Evolutionary conservation across 2,888 invertebrate genomes (phyloP), one percentile per base, ranked within the genome.

Genomic region (Protula sp.): DNA sequence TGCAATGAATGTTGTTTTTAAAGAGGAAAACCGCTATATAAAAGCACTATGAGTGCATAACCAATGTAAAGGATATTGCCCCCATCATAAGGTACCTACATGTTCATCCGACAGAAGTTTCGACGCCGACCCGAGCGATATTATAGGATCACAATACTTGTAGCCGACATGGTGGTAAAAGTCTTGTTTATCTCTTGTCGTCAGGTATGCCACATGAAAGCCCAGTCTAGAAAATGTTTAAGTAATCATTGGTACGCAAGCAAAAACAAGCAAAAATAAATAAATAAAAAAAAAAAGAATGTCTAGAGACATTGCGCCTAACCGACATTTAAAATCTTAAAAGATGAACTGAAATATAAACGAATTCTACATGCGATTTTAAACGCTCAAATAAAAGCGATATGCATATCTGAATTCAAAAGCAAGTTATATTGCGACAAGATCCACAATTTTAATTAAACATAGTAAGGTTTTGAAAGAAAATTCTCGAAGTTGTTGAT

Each of bases 111-210:
- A 48, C 24, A 67, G 55, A 2, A 64, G 38, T 30, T 52, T 60
- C 2, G 66, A 61, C 9, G 62, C 63, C 3, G 58, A 38, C 4
- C 67, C 66, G 2, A 63, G 51, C 2, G 62, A 57, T n/a, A 66
- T 47, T 22, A 79, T 67, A n/a, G 78, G 75, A 3, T 70, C 61
- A 66, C 77, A 77, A 50, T 63, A 70, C 22, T 62, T 60, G 66
- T 81, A 82, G 1, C 81, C 81, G 30, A 81, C 66, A 48, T 72
- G 73, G 30, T 68, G 59, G 67, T 82, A 82, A 67, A 82, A 82
- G 5, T 71, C 71, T 60, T 77, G 74, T 65, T 82, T 77, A 67
- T 82, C 82, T 60, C 78, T 74, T 0, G 82, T 82, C 2, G 76
- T 80, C 55, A 82, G 69, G 62, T 74, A 81, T 55, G 77, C 68